Evolutionary conservation across 2,113 vertebrate species (phyloP), one percentile per base, ranked within the genome.

Genomic region (Tetraodon nigroviridis): DNA sequence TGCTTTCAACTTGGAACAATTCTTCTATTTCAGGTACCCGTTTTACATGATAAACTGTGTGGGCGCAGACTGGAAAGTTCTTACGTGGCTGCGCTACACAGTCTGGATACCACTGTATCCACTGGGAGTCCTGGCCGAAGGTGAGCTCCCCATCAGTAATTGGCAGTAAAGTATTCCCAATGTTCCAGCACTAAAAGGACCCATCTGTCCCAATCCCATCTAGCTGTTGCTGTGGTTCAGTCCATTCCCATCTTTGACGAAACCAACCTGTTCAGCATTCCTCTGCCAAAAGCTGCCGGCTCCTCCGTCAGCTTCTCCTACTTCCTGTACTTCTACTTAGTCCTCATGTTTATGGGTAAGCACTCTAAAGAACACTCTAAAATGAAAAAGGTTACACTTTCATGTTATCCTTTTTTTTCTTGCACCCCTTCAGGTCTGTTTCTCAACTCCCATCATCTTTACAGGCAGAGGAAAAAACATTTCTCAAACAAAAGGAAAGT

Each of bases 81-180:
- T 99, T 18, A 99, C 94, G 0, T 99, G 97, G 97, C 89, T 98
- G 57, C 90, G 93, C 6, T 98, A 99, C 85, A 93, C 91, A 10
- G 47, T 92, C 76, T 99, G 95, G 95, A 96, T 99, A 51, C 97
- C 95, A 3, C 22, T 93, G 1, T 99, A 97, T 64, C 96, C 97
- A 10, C 79, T 98, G 17, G 95, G 95, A 40, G 89, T 85, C 48
- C 66, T 96, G 74, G 90, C 94, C 72, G 97, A 99, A 94, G 96
- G 96, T 98, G 87, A 21, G 75, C 50, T 42, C 62, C 32, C 12
- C 12, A 37, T 12, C 32, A 37, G 12, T 11, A 12, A 8, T 37
- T 37, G 4, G 32, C 10, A 37, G 32, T 37, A 37, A 37, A 12
- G 13, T 15, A 24, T 18, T 51, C 1, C 41, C 16, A 7, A 46